These are phyloP conservation scores for Ciconia stormi DNA, from an alignment of 2,113 vertebrate genomes.

Conservation along the genomic window DNA sequence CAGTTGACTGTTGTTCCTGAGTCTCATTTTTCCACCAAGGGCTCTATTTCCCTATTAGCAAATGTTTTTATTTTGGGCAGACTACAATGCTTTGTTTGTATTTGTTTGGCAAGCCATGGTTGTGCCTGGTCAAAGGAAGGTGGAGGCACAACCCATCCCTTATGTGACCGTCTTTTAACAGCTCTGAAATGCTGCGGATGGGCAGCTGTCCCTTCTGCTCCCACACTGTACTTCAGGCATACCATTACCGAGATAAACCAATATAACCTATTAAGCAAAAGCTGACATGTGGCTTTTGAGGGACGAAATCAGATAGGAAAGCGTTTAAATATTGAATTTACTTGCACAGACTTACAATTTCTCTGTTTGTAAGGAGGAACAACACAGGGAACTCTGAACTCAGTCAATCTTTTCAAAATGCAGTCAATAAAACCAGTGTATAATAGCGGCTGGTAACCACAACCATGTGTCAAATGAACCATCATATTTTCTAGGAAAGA, in stretches of 20 bases:
- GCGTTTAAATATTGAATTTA: neutral
- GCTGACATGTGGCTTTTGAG: neutral
- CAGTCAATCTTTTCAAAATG: constrained; percentile 3
- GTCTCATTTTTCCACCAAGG: constrained; percentile 11
- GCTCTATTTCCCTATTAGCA: constrained; percentile 3
- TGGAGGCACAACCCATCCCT: neutral
- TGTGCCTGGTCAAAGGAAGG: neutral
- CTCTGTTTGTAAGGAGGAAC: neutral
- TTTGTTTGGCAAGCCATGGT: neutral
- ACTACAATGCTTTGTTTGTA: neutral
- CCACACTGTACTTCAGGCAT: neutral
- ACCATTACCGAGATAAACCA: neutral
- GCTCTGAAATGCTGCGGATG: neutral
- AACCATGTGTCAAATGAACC: constrained; percentile 6
- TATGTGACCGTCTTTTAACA: neutral
- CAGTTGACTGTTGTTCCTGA: neutral
- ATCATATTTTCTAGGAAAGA: constrained; percentile 9
- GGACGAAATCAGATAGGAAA: neutral
- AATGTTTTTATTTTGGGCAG: neutral
- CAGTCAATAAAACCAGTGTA: neutral
- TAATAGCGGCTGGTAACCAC: constrained; percentile 13
- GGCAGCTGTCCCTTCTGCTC: neutral
- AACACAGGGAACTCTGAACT: neutral
- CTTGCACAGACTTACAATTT: neutral
- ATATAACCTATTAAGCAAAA: neutral